Evolutionary conservation across 2,888 invertebrate species (phyloP).

Genomic region (Sesamia inferens): DNA sequence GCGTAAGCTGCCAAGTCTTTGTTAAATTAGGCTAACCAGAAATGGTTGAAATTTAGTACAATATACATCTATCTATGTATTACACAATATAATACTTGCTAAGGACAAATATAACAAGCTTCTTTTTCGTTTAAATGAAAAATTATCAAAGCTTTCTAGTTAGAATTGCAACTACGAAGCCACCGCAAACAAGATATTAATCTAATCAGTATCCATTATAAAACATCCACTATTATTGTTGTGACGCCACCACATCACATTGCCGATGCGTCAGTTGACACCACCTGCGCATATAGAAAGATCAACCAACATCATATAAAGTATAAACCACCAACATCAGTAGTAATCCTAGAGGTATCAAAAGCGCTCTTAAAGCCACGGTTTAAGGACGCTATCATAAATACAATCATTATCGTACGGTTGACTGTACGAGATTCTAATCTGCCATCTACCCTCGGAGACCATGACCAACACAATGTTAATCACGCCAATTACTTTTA

Average conservation of each 20-base stretch:
- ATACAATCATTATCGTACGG: neutral
- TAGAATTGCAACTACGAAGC: neutral
- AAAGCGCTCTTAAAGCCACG: neutral
- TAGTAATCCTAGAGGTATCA: neutral
- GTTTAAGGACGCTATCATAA: neutral
- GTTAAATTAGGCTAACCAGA: neutral
- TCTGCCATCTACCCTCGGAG: constrained; percentile 9
- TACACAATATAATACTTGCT: neutral
- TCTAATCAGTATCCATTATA: constrained; percentile 11
- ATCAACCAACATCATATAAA: neutral
- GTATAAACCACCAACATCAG: neutral
- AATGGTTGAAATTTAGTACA: neutral
- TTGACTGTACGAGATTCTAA: constrained; percentile 12
- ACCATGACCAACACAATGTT: constrained; percentile 14
- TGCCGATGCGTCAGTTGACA: neutral
- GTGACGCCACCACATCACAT: constrained; percentile 7
- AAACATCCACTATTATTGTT: constrained; percentile 30
- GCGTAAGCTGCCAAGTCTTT: neutral
- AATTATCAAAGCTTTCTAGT: constrained; percentile 4
- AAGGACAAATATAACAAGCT: neutral
- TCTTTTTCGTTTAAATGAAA: neutral
- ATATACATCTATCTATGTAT: neutral
- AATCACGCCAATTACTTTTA: constrained; percentile 22
- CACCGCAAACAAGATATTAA: neutral
- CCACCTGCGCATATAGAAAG: constrained; percentile 34